These are phyloP conservation scores for Monopis laevigella DNA, from an alignment of 2,888 invertebrate genomes.

Conservation along the genomic window DNA sequence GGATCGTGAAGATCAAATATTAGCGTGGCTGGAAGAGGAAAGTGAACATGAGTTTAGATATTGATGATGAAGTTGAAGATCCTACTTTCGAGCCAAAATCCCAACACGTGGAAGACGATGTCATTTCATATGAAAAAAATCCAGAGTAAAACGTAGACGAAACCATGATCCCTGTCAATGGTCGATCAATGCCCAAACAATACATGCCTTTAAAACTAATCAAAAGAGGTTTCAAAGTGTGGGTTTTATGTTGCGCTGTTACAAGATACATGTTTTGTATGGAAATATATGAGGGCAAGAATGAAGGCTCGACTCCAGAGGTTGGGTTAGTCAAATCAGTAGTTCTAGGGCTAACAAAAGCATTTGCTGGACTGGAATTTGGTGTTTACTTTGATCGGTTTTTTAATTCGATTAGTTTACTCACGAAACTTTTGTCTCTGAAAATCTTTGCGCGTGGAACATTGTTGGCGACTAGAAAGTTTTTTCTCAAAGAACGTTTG, in stretches of 20 bases:
- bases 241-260: background rate
- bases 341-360: background rate
- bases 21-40: too few relatives aligned
- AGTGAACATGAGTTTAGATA: too few relatives aligned
- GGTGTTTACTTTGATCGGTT: background rate
- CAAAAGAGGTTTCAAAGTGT: background rate
- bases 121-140: too few relatives aligned
- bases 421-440: too few relatives aligned
- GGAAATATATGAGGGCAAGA: background rate
- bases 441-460: background rate
- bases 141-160: background rate
- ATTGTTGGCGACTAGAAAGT: background rate
- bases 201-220: conserved; percentile 9
- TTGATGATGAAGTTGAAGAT: too few relatives aligned
- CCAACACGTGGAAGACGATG: too few relatives aligned
- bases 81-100: too few relatives aligned
- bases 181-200: background rate
- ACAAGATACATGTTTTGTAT: background rate
- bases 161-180: background rate
- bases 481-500: background rate
- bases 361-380: background rate
- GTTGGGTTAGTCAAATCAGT: background rate
- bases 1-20: too few relatives aligned
- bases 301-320: background rate
- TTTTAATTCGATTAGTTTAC: too few relatives aligned